Percentiles rank a stretch among this genome's conserved stretches.
Conservation (phyloP, 2,888 invertebrate genomes). For the Osmoderma eremita region DNA sequence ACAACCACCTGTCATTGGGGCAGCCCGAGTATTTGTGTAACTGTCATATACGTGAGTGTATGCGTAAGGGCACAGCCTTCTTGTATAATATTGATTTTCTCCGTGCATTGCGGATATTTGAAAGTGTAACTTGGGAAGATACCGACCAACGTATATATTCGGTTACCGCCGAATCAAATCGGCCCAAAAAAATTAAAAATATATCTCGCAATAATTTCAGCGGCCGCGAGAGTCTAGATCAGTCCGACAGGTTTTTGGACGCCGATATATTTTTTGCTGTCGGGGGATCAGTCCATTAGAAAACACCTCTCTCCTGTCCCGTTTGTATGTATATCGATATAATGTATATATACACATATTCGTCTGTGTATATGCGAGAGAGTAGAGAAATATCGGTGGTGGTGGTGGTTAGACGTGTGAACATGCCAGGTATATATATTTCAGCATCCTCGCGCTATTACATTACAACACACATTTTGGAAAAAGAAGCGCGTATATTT, state of each 20-base stretch:
- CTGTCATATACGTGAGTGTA: constrained; percentile 21
- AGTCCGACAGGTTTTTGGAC: constrained; percentile 45
- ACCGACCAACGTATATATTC: constrained; percentile 44
- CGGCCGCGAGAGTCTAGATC: constrained; percentile 22
- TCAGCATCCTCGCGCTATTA: constrained; percentile 36
- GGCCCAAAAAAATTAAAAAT: constrained; percentile 37
- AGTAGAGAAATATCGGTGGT: constrained; percentile 35
- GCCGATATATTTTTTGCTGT: constrained; percentile 50
- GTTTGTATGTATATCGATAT: constrained; percentile 2
- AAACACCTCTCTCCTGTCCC: constrained; percentile 28
- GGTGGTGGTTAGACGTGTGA: constrained; percentile 34
- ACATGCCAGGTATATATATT: constrained; percentile 35
- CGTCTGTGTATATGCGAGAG: constrained; percentile 8
- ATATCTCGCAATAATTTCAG: constrained; percentile 33
- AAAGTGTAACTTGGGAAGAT: constrained; percentile 49
- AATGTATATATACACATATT: constrained; percentile 15
- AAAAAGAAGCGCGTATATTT: constrained; percentile 37
- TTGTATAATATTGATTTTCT: constrained; percentile 63
- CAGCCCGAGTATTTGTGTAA: constrained; percentile 44
- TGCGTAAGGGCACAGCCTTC: constrained; percentile 58
- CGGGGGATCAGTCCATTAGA: constrained; percentile 52
- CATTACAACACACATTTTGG: constrained; percentile 37
- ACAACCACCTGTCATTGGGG: constrained; percentile 63
- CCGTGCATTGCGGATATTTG: constrained; percentile 64
- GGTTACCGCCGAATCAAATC: constrained; percentile 36